A percentile compares a stretch with the other conserved stretches of the same genome.
Evolutionary conservation across 2,888 invertebrate species (phyloP).

Genomic region (Buathra laborator): DNA sequence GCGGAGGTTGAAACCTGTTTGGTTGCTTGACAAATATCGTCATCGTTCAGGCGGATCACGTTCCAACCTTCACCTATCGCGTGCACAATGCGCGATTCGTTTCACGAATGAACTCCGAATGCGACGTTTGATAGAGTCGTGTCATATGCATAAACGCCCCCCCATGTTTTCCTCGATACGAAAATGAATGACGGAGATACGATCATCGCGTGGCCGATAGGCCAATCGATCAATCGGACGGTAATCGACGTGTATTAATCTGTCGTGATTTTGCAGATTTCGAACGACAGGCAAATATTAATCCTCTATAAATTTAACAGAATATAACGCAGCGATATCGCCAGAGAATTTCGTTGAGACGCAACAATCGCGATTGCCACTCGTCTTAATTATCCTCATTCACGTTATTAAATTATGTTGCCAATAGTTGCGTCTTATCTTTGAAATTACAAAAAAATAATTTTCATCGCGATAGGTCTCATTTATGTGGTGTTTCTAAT

Average conservation of each 20-base stretch:
- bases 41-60: conserved; percentile 38
- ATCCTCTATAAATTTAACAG: neutral
- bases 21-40: conserved; percentile 43
- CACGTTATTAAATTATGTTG: neutral
- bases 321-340: neutral
- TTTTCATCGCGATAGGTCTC: neutral
- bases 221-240: conserved; percentile 1
- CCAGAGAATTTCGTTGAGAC: neutral
- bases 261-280: conserved; percentile 2
- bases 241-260: neutral
- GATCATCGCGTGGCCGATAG: neutral
- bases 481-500: neutral
- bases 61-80: conserved; percentile 55
- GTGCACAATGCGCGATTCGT: conserved; percentile 51
- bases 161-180: conserved; percentile 43
- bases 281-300: neutral
- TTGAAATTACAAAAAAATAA: neutral
- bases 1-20: conserved; percentile 29
- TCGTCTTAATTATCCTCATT: neutral
- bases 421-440: neutral
- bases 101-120: conserved; percentile 53
- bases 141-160: conserved; percentile 61
- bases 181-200: conserved; percentile 37
- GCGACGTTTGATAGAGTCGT: conserved; percentile 44
- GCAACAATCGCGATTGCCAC: neutral